These are phyloP conservation scores for Drosophila multiciliata DNA, from an alignment of 2,888 invertebrate genomes.

Conservation along the genomic window DNA sequence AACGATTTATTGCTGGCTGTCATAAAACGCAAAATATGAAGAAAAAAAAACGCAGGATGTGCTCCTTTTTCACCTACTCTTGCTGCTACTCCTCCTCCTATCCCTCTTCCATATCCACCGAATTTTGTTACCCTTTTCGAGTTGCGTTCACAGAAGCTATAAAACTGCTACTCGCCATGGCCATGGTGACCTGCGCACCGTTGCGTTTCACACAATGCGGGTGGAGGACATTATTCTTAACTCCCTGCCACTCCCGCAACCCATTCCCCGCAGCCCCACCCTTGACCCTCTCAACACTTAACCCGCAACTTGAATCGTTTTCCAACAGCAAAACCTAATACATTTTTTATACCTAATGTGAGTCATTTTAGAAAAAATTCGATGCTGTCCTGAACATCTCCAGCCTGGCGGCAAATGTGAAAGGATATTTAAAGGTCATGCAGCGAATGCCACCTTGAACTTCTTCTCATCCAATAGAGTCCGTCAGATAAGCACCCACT, in stretches of 20 bases:
- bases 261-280: neutral
- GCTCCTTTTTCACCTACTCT: neutral
- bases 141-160: constrained; percentile 21
- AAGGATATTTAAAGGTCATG: constrained; percentile 78
- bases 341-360: constrained; percentile 74
- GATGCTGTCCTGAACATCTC: constrained; percentile 27
- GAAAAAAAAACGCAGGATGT: neutral
- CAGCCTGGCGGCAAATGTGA: constrained; percentile 45
- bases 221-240: neutral
- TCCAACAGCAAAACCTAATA: constrained; percentile 54
- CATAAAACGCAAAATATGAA: constrained; percentile 63
- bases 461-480: constrained; percentile 2
- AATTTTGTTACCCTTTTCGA: constrained; percentile 35
- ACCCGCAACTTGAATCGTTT: constrained; percentile 21
- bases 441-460: constrained; percentile 34
- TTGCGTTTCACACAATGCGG: constrained; percentile 29
- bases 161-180: constrained; percentile 25
- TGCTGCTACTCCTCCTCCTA: neutral
- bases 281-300: neutral
- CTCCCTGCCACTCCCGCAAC: neutral
- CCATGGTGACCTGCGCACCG: constrained; percentile 39
- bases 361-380: constrained; percentile 61
- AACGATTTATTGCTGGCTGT: constrained; percentile 70
- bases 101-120: neutral
- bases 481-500: constrained; percentile 34